Conservation (phyloP, 2,113 vertebrate species). For the Tinamus guttatus region DNA sequence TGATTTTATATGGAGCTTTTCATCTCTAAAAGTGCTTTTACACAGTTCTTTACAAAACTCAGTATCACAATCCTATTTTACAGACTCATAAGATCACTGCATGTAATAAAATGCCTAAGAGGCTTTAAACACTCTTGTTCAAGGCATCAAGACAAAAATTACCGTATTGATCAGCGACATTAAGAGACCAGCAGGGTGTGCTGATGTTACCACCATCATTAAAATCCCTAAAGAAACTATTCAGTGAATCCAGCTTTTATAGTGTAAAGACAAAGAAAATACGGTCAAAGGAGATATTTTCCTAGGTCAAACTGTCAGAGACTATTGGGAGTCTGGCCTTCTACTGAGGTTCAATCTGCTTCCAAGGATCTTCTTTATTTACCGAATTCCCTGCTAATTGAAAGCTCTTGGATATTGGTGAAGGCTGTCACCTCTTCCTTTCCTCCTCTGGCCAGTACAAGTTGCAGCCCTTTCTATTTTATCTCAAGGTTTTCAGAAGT, state of each 20-base stretch:
- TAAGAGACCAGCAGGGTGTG: background rate
- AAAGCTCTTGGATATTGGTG: background rate
- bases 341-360: background rate
- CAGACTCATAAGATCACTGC: constrained; percentile 15
- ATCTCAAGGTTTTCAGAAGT: background rate
- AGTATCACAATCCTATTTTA: background rate
- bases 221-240: background rate
- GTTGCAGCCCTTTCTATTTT: background rate
- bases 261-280: background rate
- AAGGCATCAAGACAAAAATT: constrained; percentile 33
- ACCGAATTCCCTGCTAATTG: background rate
- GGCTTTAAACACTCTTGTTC: constrained; percentile 19
- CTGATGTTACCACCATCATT: background rate
- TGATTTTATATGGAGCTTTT: constrained; percentile 48
- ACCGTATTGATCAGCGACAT: background rate
- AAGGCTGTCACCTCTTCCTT: background rate
- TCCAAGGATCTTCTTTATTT: background rate
- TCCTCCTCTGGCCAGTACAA: background rate
- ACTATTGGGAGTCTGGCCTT: background rate
- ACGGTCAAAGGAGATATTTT: background rate
- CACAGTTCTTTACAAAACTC: constrained; percentile 46
- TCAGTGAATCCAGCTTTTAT: background rate
- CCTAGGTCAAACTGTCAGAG: background rate
- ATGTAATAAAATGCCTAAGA: constrained; percentile 29
- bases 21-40: constrained; percentile 34